These are phyloP conservation scores for Tetraneura akinire DNA, from an alignment of 1,140 invertebrate species.

Conservation along the genomic window DNA sequence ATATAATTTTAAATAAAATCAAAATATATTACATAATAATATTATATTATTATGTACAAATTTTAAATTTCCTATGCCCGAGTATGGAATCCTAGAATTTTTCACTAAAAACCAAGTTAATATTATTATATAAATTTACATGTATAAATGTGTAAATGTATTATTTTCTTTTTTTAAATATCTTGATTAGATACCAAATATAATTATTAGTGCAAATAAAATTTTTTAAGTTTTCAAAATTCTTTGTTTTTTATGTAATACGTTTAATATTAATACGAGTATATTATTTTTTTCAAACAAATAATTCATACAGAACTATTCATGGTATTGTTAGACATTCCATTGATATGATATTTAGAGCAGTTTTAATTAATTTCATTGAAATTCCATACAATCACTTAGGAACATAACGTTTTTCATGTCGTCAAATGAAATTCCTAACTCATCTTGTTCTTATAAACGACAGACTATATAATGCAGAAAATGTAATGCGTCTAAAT, in stretches of 20 bases:
- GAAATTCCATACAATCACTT: slow-evolving; percentile 8
- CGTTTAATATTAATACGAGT: too few species aligned
- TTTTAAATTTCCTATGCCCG: too few species aligned
- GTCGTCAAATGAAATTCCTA: slow-evolving; percentile 26
- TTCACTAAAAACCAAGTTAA: too few species aligned
- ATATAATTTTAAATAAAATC: too few species aligned
- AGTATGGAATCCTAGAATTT: too few species aligned
- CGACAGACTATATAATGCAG: too few species aligned
- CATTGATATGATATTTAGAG: not conserved
- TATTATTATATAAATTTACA: not conserved
- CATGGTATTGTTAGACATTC: not conserved
- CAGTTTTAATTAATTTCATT: slow-evolving; percentile 34
- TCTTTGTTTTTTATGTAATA: too few species aligned
- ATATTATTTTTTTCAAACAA: too few species aligned
- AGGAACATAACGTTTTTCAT: not conserved
- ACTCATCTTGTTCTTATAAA: not conserved
- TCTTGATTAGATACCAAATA: not conserved
- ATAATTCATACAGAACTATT: not conserved
- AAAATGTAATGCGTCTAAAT: not conserved
- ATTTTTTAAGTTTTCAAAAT: too few species aligned
- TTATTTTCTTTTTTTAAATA: not conserved
- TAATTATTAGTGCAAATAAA: not conserved
- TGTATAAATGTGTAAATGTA: too few species aligned
- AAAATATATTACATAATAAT: too few species aligned
- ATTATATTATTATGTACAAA: too few species aligned